Evolutionary conservation across 2,113 vertebrate genomes (phyloP).

Genomic region (Xiphophorus maculatus): DNA sequence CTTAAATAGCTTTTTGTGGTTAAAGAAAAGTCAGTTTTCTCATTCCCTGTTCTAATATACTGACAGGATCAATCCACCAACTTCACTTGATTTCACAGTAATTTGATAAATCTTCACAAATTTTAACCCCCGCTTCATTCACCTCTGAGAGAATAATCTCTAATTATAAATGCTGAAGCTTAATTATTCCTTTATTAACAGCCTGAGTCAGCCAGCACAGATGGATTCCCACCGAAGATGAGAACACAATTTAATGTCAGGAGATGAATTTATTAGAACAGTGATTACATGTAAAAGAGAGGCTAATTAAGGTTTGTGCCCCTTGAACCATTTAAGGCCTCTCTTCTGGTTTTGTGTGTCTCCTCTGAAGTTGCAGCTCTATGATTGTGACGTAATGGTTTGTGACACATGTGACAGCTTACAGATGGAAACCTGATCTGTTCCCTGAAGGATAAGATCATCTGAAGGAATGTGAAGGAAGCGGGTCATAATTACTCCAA

Average conservation of each 20-base stretch:
- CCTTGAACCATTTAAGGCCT: background rate
- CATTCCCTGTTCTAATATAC: constrained; percentile 55
- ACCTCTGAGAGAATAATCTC: constrained; percentile 51
- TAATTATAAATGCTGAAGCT: constrained; percentile 53
- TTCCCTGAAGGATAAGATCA: constrained; percentile 4
- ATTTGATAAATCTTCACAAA: constrained; percentile 57
- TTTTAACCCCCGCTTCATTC: constrained; percentile 43
- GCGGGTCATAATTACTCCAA: background rate
- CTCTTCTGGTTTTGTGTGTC: constrained; percentile 17
- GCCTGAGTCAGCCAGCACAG: constrained; percentile 20
- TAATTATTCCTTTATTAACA: constrained; percentile 61
- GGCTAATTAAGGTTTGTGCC: constrained; percentile 9
- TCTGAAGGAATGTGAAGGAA: constrained; percentile 22
- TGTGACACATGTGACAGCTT: background rate
- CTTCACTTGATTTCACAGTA: constrained; percentile 61
- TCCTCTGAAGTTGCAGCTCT: constrained; percentile 17
- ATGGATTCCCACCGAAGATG: constrained; percentile 27
- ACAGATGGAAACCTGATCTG: constrained; percentile 25
- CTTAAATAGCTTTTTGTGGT: constrained; percentile 20
- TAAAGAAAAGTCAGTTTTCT: constrained; percentile 52
- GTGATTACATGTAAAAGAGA: constrained; percentile 41
- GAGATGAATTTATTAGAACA: constrained; percentile 40
- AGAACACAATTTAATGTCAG: constrained; percentile 27
- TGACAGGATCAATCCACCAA: constrained; percentile 52
- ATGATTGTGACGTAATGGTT: constrained; percentile 15